Evolutionary conservation across 1,140 invertebrate species (phyloP).

Genomic region (Aphelenchoides fujianensis): DNA sequence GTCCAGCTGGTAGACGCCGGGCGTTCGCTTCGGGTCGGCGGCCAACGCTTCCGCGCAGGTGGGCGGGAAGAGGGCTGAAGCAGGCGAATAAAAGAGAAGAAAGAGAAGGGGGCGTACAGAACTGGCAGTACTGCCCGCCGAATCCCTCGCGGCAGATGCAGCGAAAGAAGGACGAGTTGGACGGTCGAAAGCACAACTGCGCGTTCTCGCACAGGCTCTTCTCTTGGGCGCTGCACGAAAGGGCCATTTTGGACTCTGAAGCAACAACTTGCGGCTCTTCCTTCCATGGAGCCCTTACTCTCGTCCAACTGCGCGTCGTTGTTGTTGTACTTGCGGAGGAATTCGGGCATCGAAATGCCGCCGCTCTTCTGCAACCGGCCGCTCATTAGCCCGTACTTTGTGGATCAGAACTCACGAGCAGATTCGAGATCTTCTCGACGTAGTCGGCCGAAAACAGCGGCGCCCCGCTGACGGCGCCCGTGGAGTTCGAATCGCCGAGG

Average conservation of each 20-base stretch:
- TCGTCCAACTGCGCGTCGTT: background rate
- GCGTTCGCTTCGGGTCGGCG: background rate
- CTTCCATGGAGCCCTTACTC: too few relatives aligned
- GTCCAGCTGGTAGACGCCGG: conserved; percentile 3
- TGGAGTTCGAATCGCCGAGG: background rate
- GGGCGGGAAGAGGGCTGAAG: conserved; percentile 5
- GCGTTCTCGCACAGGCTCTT: conserved; percentile 15
- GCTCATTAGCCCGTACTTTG: background rate
- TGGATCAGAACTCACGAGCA: background rate
- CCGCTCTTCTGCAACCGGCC: background rate
- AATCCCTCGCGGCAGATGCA: conserved; percentile 5
- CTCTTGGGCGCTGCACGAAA: background rate
- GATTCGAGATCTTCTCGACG: too few relatives aligned
- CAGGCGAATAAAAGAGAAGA: too few relatives aligned
- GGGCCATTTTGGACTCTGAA: background rate
- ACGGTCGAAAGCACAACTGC: background rate
- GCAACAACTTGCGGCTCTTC: background rate
- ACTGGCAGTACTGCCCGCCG: conserved; percentile 4
- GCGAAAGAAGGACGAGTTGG: background rate
- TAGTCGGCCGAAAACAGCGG: too few relatives aligned
- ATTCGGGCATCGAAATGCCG: background rate
- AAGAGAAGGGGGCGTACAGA: background rate
- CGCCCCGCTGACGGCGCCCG: too few relatives aligned
- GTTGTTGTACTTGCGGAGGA: background rate
- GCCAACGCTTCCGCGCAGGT: conserved; percentile 2